phyloP scores from a whole-genome alignment of 2,113 vertebrate genomes.

The Pithys albifrons region DNA sequence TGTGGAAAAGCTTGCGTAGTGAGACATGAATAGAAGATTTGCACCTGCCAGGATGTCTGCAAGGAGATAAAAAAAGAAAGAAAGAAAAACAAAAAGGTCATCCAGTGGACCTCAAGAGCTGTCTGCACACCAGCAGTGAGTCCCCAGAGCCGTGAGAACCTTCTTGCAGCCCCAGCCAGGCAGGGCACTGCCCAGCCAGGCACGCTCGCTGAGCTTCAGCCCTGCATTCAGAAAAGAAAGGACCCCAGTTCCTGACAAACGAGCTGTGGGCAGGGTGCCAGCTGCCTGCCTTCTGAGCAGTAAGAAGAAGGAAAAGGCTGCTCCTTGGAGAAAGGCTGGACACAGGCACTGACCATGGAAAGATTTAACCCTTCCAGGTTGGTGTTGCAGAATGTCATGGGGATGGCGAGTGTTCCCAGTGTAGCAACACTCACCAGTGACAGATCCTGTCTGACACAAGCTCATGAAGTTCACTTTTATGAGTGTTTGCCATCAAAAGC shows the following conservation, averaged over 20 bases:
- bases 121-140: background rate
- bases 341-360: background rate
- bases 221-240: background rate
- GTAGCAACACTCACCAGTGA: background rate
- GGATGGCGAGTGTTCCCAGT: background rate
- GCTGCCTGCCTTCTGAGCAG: background rate
- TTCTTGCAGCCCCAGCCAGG: background rate
- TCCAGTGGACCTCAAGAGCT: background rate
- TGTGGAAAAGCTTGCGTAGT: background rate
- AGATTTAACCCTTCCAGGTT: background rate
- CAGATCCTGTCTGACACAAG: background rate
- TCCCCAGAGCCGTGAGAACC: slow-evolving; percentile 21
- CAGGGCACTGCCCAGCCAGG: background rate
- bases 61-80: background rate
- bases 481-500: background rate
- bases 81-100: background rate
- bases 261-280: slow-evolving; percentile 29
- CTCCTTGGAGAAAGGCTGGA: slow-evolving; percentile 3
- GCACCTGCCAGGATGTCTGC: background rate
- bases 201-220: background rate
- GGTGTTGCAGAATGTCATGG: accelerated
- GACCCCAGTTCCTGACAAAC: slow-evolving; percentile 23
- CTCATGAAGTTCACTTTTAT: background rate
- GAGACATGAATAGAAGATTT: background rate
- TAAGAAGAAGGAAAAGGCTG: background rate